Evolutionary conservation across 2,113 vertebrate genomes (phyloP), one percentile per base, ranked within the genome.

Genomic region (Notothenia rossii): DNA sequence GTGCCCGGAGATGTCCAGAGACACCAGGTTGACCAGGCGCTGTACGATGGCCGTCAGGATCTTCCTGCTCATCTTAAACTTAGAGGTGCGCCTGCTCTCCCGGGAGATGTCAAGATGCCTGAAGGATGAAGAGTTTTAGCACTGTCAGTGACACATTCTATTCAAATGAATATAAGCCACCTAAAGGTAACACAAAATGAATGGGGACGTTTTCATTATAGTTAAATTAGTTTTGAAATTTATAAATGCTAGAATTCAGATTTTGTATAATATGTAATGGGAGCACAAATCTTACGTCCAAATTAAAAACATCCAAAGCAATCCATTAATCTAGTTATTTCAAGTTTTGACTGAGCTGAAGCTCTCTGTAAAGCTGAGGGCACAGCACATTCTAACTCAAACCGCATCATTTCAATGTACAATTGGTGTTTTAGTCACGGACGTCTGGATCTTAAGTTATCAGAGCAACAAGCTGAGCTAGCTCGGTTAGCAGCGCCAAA

Each of bases 1-100:
- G 89, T 99, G 98, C 29, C 98, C 98, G 0, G 98, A 99, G 92
- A 99, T 97, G 91, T 99, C 98, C 69, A 99, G 94, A 0, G 98
- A 99, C 15, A 96, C 96, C 85, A 99, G 95, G 79, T 96, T 95
- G 66, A 95, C 94, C 90, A 99, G 91, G 78, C 96, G 95, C 88
- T 98, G 97, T 36, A 97, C 95, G 4, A 99, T 93, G 76, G 96
- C 95, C n/a, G 96, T 96, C 77, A 99, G 92, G 74, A 96, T 96
- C 79, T 97, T 96, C 81, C 96, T 94, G 10, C 96, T 98, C 91
- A 99, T 95, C 93, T 99, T 98, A 88, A 96, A 98, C 86, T 99
- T 99, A 69, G 96, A 96, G 18, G 95, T 95, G 67, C 96, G 96
- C 45, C 96, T 94, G 83, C 95, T 95, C 88, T 99, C 98, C 25